Evolutionary conservation across 2,888 invertebrate genomes (phyloP), one percentile per base, ranked within the genome.

Genomic region (Eugnorisma glareosa): DNA sequence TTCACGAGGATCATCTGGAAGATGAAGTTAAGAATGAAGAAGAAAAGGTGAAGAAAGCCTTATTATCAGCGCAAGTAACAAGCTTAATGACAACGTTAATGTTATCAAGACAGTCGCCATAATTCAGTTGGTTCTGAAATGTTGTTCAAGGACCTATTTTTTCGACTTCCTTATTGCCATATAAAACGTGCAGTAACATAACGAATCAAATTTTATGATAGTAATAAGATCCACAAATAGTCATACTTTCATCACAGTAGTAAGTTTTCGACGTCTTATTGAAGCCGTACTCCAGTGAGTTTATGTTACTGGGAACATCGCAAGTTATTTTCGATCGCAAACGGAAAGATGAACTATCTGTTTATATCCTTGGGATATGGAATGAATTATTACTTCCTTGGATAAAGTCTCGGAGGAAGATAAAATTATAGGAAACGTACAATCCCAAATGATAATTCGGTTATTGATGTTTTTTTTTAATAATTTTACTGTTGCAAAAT

Each of bases 251-350:
- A 67, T 64, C 71, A 72, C 35, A 68, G 69, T n/a, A 77, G 37
- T 73, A 35, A 73, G 61, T 77, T 67, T 64, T 61, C 45, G 28
- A 73, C 59, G 45, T 57, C 74, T 66, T 61, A 43, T 54, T 67
- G 72, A 70, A 70, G 77, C 24, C 51, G 45, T 68, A 72, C 71
- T 59, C 63, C 71, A 81, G n/a, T 21, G 43, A 61, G 71, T 82
- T 83, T 72, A 83, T 73, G 35, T 84, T 80, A 74, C 71, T 73
- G 75, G 24, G 48, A 59, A 78, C 61, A 76, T 81, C 79, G 71
- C 71, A 81, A 83, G 81, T 78, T 86, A 86, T 86, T 85, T 83
- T 82, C 75, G 85, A 80, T 83, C 75, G 59, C 79, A 59, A 81
- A 79, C 80, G 77, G 81, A 83, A 82, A 85, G 76, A 85, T 78